Evolutionary conservation across 1,140 invertebrate species (phyloP).

Genomic region (Stegodyphus dumicola): DNA sequence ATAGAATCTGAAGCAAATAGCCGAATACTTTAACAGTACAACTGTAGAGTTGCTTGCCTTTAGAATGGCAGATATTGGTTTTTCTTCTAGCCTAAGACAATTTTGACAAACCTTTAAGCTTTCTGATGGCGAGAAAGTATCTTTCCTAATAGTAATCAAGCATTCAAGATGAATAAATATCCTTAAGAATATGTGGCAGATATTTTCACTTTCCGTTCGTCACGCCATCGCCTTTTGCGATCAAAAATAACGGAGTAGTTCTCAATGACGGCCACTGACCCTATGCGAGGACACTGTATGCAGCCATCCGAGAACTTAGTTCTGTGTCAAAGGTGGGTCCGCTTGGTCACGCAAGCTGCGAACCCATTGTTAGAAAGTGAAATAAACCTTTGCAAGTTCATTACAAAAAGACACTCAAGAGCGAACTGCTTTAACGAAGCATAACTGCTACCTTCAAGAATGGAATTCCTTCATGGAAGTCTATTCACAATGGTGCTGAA

Average conservation of each 20-base stretch:
- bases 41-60: no score
- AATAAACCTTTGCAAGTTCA: conserved; percentile 43
- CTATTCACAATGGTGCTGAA: conserved; percentile 7
- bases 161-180: neutral
- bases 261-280: conserved; percentile 41
- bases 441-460: conserved; percentile 23
- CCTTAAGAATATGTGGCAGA: neutral
- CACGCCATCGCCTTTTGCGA: conserved; percentile 29
- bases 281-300: conserved; percentile 30
- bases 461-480: conserved; percentile 23
- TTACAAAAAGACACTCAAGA: conserved; percentile 42
- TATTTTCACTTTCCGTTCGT: conserved; percentile 41
- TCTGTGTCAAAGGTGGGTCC: conserved; percentile 46
- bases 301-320: conserved; percentile 43
- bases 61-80: no score
- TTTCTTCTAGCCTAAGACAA: no score
- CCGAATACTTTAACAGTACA: no score
- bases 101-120: no score
- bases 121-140: no score
- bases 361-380: conserved; percentile 46
- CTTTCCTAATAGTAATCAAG: neutral
- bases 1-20: no score
- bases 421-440: conserved; percentile 50
- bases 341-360: conserved; percentile 27
- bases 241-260: conserved; percentile 2